Percentiles rank a stretch among this genome's conserved stretches.
Conservation (phyloP, 2,113 vertebrate genomes). For the Coreoperca whiteheadi region DNA sequence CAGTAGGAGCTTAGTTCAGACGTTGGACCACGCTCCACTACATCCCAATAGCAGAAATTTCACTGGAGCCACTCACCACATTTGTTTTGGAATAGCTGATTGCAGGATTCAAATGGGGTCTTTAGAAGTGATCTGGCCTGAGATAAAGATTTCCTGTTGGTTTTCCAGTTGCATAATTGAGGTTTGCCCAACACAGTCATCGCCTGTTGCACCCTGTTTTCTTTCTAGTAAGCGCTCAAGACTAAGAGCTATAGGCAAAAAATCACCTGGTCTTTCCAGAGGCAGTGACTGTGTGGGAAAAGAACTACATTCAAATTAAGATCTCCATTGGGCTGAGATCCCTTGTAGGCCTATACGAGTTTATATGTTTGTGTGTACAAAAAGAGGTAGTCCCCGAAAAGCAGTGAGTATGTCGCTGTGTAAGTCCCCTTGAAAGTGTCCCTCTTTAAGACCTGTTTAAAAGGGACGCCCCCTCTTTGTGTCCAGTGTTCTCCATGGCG, state of each 20-base stretch:
- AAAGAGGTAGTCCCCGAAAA: slow-evolving; percentile 78
- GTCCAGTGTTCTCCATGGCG: slow-evolving; percentile 84
- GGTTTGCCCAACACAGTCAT: slow-evolving; percentile 37
- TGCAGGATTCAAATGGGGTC: slow-evolving; percentile 57
- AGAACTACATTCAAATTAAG: slow-evolving; percentile 75
- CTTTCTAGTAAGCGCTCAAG: slow-evolving; percentile 2
- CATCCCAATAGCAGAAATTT: slow-evolving; percentile 76
- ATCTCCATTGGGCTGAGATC: slow-evolving; percentile 72
- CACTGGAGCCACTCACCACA: slow-evolving; percentile 68
- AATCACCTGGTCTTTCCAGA: slow-evolving; percentile 32
- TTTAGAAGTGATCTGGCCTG: slow-evolving; percentile 46
- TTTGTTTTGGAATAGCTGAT: slow-evolving; percentile 75
- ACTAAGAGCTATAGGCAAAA: slow-evolving; percentile 32
- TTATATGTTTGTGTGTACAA: slow-evolving; percentile 79
- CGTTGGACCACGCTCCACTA: slow-evolving; percentile 79
- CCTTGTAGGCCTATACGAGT: slow-evolving; percentile 75
- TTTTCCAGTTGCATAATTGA: slow-evolving; percentile 54
- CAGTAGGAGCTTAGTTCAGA: slow-evolving; percentile 78
- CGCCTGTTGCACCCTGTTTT: slow-evolving; percentile 61
- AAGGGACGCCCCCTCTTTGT: slow-evolving; percentile 88
- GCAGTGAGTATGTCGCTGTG: slow-evolving; percentile 80
- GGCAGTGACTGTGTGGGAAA: slow-evolving; percentile 36
- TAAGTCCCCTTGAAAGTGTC: slow-evolving; percentile 85
- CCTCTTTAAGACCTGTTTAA: slow-evolving; percentile 85
- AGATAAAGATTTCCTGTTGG: slow-evolving; percentile 72